Conservation (phyloP, 2,797 vertebrate species). For the Coluber constrictor region DNA sequence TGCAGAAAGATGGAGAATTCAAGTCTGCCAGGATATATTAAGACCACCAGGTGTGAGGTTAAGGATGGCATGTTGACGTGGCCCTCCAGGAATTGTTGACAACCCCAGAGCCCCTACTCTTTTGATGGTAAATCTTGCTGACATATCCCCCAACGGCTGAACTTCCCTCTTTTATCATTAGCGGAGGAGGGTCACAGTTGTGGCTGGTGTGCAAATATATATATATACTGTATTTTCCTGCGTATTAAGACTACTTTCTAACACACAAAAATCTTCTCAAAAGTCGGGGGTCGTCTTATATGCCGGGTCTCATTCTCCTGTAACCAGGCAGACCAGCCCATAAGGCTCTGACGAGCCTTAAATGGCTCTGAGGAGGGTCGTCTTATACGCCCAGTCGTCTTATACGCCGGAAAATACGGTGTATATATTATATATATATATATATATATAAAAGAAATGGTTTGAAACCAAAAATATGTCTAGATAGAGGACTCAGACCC, state of each 20-base stretch:
- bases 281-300: too few relatives aligned
- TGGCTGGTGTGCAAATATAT: too few relatives aligned
- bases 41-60: neutral
- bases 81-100: neutral
- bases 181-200: neutral
- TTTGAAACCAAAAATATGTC: neutral
- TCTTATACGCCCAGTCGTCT: too few relatives aligned
- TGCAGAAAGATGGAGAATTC: neutral
- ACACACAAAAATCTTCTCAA: too few relatives aligned
- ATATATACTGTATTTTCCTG: too few relatives aligned
- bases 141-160: neutral
- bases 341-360: too few relatives aligned
- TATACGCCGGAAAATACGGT: too few relatives aligned
- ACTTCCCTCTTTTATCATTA: neutral
- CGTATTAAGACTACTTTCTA: too few relatives aligned
- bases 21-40: neutral
- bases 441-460: neutral
- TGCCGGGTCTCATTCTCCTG: too few relatives aligned
- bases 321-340: too few relatives aligned
- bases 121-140: neutral
- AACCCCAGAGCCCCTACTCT: neutral
- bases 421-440: too few relatives aligned
- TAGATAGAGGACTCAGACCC: neutral
- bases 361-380: too few relatives aligned
- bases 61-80: neutral